These are phyloP conservation scores for Malurus elegans DNA, from an alignment of 2,113 vertebrate species.

Conservation along the genomic window DNA sequence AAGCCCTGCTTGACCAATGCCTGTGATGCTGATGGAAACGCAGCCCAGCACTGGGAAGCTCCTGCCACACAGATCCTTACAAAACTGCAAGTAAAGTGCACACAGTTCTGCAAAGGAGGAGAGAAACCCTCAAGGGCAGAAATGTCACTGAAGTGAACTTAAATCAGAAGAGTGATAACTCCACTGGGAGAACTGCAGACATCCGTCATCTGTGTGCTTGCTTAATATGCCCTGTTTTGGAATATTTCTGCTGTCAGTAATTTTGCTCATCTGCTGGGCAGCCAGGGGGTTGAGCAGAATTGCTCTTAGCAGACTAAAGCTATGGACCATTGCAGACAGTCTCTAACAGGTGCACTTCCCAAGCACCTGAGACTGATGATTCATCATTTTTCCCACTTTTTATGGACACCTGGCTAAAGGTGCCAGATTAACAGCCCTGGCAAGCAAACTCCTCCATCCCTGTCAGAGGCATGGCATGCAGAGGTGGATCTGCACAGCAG, in stretches of 20 bases:
- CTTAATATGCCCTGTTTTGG: conserved; percentile 48
- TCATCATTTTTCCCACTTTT: neutral
- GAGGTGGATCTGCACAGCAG: neutral
- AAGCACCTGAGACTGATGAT: conserved; percentile 11
- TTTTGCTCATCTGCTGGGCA: conserved; percentile 46
- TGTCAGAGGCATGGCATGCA: neutral
- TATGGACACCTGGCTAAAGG: neutral
- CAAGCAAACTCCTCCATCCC: neutral
- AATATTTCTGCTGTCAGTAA: conserved; percentile 62
- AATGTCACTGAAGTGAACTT: conserved; percentile 44
- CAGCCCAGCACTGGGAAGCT: neutral
- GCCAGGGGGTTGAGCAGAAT: conserved; percentile 36
- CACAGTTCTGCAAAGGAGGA: neutral
- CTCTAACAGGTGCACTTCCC: neutral
- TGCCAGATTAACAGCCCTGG: neutral
- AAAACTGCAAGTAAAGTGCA: conserved; percentile 14
- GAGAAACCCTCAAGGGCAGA: conserved; percentile 65
- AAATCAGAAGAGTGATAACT: conserved; percentile 57
- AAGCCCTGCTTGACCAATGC: neutral
- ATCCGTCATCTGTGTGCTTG: conserved; percentile 48
- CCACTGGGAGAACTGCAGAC: conserved; percentile 27
- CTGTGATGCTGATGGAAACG: neutral
- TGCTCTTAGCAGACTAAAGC: conserved; percentile 7
- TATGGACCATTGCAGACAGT: conserved; percentile 33
- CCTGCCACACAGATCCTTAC: neutral